Conservation (phyloP, 2,113 vertebrate genomes). For the Eonycteris spelaea region DNA sequence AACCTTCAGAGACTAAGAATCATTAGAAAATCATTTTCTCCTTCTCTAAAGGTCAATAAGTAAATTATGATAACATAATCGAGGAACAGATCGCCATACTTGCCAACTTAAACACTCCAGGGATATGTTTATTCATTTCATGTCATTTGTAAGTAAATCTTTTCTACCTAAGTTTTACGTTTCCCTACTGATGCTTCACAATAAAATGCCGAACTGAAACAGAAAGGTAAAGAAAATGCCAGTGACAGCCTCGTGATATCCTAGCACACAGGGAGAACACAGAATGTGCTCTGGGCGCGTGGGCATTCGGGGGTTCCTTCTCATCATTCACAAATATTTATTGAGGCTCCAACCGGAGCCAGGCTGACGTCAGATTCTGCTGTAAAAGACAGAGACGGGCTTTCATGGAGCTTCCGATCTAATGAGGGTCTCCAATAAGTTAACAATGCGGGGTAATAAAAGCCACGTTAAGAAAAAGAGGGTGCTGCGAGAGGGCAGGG, state of each 20-base stretch:
- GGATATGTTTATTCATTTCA: slow-evolving; percentile 41
- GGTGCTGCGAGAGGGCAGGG: background rate
- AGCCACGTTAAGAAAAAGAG: background rate
- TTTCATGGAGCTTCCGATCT: background rate
- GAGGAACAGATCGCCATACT: slow-evolving; percentile 15
- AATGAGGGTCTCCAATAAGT: background rate
- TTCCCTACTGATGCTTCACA: slow-evolving; percentile 18
- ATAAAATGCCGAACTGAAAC: slow-evolving; percentile 2
- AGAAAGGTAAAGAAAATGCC: slow-evolving; percentile 5
- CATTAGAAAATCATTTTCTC: slow-evolving; percentile 41
- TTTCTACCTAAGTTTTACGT: slow-evolving; percentile 40
- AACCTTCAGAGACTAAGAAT: slow-evolving; percentile 25
- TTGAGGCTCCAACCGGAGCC: background rate
- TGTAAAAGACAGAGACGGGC: background rate
- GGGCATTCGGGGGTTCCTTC: background rate
- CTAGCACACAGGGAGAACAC: background rate
- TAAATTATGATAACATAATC: slow-evolving; percentile 34
- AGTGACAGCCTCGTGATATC: background rate
- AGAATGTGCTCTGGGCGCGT: accelerated
- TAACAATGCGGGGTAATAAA: background rate
- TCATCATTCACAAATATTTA: background rate
- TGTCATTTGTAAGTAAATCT: slow-evolving; percentile 16
- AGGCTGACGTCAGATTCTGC: background rate
- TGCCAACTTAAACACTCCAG: background rate
- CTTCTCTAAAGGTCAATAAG: slow-evolving; percentile 26